A percentile compares a stretch with the other conserved stretches of the same genome.
Evolutionary conservation across 2,113 vertebrate species (phyloP).

Genomic region (Saimiri boliviensis): DNA sequence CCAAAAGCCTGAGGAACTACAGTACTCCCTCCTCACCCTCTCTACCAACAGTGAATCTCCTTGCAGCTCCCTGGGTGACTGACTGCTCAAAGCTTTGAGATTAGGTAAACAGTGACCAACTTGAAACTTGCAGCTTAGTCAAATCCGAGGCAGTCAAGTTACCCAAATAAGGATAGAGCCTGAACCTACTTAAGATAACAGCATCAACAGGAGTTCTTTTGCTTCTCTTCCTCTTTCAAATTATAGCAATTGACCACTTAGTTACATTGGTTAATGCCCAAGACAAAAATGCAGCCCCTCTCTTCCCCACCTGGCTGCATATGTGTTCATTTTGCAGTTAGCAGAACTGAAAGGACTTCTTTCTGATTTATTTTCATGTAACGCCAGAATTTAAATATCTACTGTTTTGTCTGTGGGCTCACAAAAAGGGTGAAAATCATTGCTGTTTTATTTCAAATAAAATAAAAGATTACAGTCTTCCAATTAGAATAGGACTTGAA

Average conservation of each 20-base stretch:
- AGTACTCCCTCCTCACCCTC: not conserved
- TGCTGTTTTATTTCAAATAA: not conserved
- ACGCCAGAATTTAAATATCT: not conserved
- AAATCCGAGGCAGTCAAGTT: not conserved
- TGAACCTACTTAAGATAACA: not conserved
- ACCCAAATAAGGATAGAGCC: not conserved
- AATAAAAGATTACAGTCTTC: not conserved
- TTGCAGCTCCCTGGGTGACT: not conserved
- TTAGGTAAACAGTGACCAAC: not conserved
- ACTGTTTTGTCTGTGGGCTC: not conserved
- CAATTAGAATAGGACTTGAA: not conserved
- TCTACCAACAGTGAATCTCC: not conserved
- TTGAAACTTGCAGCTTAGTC: not conserved
- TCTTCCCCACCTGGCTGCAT: not conserved
- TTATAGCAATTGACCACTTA: not conserved
- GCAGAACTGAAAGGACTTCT: not conserved
- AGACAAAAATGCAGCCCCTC: not conserved
- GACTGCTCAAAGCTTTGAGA: not conserved
- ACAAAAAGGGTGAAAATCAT: not conserved
- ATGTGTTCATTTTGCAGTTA: not conserved
- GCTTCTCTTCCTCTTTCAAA: not conserved
- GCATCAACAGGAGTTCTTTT: not conserved
- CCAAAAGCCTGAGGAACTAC: not conserved
- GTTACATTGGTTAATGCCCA: not conserved
- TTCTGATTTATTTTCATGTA: slow-evolving; percentile 30